Conservation (phyloP, 2,113 vertebrate genomes). For the Cyanistes caeruleus region DNA sequence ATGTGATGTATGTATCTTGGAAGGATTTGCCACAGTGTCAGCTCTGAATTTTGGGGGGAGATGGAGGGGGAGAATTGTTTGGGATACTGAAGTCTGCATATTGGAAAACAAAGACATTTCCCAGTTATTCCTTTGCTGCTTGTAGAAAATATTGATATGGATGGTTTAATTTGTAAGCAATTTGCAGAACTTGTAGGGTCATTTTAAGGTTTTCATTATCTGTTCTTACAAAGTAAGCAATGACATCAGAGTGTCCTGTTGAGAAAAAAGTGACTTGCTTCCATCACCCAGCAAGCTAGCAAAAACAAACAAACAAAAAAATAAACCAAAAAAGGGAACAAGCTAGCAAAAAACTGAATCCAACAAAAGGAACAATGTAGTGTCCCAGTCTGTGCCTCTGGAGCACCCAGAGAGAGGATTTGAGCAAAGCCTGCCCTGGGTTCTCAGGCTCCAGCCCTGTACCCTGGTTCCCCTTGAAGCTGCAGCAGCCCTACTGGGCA, state of each 20-base stretch:
- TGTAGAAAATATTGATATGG: not conserved
- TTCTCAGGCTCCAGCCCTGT: not conserved
- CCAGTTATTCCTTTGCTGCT: not conserved
- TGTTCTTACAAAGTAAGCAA: not conserved
- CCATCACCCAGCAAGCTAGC: not conserved
- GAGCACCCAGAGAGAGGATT: not conserved
- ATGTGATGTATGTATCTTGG: not conserved
- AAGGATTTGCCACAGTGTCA: not conserved
- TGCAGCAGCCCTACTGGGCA: not conserved
- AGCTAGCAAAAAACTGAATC: not conserved
- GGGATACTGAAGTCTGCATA: not conserved
- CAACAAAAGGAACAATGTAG: not conserved
- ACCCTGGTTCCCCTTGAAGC: not conserved
- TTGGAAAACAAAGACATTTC: not conserved
- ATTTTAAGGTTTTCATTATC: not conserved
- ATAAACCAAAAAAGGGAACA: not conserved
- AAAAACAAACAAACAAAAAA: not conserved
- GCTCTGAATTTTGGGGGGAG: not conserved
- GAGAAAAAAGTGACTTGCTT: not conserved
- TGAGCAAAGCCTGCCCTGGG: not conserved
- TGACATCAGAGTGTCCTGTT: not conserved
- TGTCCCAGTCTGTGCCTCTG: rapidly evolving
- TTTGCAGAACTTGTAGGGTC: not conserved
- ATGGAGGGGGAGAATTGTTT: not conserved
- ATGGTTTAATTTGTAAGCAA: not conserved